These are phyloP conservation scores for Aricia agestis DNA, from an alignment of 1,140 invertebrate species.

Conservation along the genomic window DNA sequence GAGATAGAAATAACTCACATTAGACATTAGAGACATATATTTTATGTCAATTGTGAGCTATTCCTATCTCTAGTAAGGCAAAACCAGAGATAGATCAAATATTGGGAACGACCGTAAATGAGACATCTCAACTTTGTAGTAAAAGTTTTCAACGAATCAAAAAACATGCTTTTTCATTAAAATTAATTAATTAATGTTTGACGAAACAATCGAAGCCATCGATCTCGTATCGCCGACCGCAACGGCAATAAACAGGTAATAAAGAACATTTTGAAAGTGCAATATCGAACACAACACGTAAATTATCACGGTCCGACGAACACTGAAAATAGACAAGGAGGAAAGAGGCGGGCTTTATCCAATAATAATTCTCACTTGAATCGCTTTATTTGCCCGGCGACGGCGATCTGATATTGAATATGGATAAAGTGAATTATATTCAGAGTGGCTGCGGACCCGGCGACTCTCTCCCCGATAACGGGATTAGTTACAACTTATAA, in stretches of 20 bases:
- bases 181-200: too few species aligned
- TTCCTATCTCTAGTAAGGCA: too few species aligned
- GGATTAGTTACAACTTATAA: slow-evolving; percentile 73
- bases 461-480: slow-evolving; percentile 63
- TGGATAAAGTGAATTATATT: slow-evolving; percentile 73
- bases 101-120: too few species aligned
- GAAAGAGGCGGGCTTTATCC: slow-evolving; percentile 66
- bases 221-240: neutral
- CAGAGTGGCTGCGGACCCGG: slow-evolving; percentile 51
- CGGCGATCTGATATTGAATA: slow-evolving; percentile 72
- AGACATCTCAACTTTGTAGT: slow-evolving; percentile 31
- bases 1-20: too few species aligned
- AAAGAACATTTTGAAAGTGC: slow-evolving; percentile 39
- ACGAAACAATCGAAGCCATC: neutral
- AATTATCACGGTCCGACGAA: slow-evolving; percentile 58
- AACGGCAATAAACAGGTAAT: slow-evolving; percentile 36
- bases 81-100: too few species aligned
- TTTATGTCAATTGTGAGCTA: too few species aligned
- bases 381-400: slow-evolving; percentile 67
- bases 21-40: too few species aligned
- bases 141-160: neutral
- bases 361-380: slow-evolving; percentile 73
- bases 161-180: neutral
- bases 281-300: slow-evolving; percentile 64
- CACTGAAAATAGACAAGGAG: slow-evolving; percentile 66